Evolutionary conservation across 2,888 invertebrate species (phyloP), one percentile per base, ranked within the genome.

Genomic region (Oscheius sp.): DNA sequence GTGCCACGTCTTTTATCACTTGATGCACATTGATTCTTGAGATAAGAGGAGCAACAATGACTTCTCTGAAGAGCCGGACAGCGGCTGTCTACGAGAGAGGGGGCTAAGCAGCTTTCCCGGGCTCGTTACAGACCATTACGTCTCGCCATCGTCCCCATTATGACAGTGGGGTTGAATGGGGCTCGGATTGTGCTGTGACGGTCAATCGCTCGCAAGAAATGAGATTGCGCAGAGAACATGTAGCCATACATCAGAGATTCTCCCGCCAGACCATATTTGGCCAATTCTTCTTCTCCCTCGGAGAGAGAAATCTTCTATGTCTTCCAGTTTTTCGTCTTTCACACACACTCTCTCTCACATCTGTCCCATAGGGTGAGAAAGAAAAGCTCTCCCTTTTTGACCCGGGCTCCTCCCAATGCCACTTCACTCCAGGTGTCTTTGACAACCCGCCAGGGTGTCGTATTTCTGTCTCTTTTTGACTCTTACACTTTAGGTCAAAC

Each of bases 1-100:
- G 61, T 61, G 61, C 61, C 61, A 61, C 61, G 61, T 61, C 15
- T 55, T 61, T 45, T 61, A 42, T 61, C 61, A 45, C 45, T 27
- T 45, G 20, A 27, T 61, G 42, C 45, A 29, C 45, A 61, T 57
- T 39, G 57, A 39, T 23, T 39, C 57, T 27, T 27, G 29, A 12
- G 61, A 61, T 61, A 61, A 61, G 45, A 17, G 45, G 29, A 45
- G 34, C 12, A 27, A 61, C 45, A 45, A 61, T 61, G 61, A 61
- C 45, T 61, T 61, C 45, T 61, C 4, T 42, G 61, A 61, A 42
- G 29, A 42, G 45, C 45, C 25, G 31, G 45, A n/a, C 45, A 31
- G 45, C 61, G 25, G 61, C 27, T 42, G 61, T 42, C 20, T 42
- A 20, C 4, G 4, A 17, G 42, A 12, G 15, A 42, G 15, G 3